phyloP scores from a whole-genome alignment of 1,140 invertebrate species.

The Eriocheir sinensis region DNA sequence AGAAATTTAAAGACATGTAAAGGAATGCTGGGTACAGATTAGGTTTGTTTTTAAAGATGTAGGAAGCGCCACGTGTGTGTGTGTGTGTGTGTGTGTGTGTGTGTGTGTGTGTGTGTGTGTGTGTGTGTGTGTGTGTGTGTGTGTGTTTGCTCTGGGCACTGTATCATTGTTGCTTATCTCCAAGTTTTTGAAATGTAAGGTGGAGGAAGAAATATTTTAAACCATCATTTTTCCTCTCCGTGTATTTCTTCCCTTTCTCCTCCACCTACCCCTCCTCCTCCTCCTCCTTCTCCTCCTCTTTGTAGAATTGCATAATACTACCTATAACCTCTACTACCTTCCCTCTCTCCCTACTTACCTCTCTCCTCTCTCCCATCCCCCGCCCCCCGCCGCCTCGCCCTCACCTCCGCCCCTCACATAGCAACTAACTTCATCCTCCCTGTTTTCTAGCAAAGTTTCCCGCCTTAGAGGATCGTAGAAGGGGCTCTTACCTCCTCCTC shows the following conservation, averaged over 20 bases:
- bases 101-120: too few relatives aligned
- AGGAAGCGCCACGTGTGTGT: too few relatives aligned
- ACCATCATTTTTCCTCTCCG: not conserved
- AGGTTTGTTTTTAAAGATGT: too few relatives aligned
- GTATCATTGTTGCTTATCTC: too few relatives aligned
- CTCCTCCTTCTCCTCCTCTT: not conserved
- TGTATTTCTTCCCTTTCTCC: not conserved
- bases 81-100: too few relatives aligned
- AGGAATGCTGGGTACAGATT: too few relatives aligned
- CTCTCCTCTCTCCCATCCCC: not conserved
- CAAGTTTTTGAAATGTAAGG: too few relatives aligned
- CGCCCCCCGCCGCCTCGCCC: not conserved
- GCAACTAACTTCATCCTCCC: not conserved
- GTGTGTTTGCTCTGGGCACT: too few relatives aligned
- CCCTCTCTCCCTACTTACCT: not conserved
- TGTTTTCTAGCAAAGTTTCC: not conserved
- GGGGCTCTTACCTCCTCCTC: not conserved
- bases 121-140: too few relatives aligned
- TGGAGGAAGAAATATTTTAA: too few relatives aligned
- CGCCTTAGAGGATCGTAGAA: not conserved
- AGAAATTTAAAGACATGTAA: not conserved
- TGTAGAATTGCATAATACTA: not conserved
- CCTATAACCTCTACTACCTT: not conserved
- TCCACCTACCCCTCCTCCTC: too few relatives aligned
- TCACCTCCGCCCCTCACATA: constrained; percentile 33